phyloP scores from a whole-genome alignment of 2,888 invertebrate species.

The Calameuta pallipes region DNA sequence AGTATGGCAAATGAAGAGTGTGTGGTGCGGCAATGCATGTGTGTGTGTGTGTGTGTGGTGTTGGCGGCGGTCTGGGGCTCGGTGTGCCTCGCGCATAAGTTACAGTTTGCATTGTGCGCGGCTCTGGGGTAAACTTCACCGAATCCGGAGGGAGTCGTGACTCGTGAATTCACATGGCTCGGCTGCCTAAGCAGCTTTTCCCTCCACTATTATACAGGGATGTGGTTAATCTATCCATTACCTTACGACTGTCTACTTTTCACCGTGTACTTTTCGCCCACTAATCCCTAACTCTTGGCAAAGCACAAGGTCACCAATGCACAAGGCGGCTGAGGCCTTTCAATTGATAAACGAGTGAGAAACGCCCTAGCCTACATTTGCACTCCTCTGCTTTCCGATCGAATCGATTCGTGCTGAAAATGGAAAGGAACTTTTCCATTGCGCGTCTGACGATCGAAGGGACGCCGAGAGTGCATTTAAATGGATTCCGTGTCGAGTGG shows the following conservation, averaged over 20 bases:
- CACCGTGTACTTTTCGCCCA: not conserved
- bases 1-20: not conserved
- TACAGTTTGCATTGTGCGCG: conserved; percentile 50
- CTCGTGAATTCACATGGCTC: conserved; percentile 30
- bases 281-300: not conserved
- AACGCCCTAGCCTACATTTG: no score
- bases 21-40: no score
- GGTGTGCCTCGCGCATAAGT: conserved; percentile 39
- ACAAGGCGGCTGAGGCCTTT: no score
- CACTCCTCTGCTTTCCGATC: no score
- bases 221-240: conserved; percentile 34
- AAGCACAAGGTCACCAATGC: no score
- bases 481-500: conserved; percentile 3
- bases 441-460: not conserved
- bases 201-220: conserved; percentile 29
- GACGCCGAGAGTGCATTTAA: conserved; percentile 5
- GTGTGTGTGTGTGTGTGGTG: no score
- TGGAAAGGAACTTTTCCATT: conserved; percentile 25
- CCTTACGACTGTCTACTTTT: conserved; percentile 21
- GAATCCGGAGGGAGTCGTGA: conserved; percentile 35
- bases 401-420: not conserved
- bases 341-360: no score
- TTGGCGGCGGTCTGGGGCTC: not conserved
- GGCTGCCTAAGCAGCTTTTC: conserved; percentile 48
- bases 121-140: conserved; percentile 44